These are phyloP conservation scores for Brachypalpus laphriformis DNA, from an alignment of 2,888 invertebrate genomes.

Conservation along the genomic window DNA sequence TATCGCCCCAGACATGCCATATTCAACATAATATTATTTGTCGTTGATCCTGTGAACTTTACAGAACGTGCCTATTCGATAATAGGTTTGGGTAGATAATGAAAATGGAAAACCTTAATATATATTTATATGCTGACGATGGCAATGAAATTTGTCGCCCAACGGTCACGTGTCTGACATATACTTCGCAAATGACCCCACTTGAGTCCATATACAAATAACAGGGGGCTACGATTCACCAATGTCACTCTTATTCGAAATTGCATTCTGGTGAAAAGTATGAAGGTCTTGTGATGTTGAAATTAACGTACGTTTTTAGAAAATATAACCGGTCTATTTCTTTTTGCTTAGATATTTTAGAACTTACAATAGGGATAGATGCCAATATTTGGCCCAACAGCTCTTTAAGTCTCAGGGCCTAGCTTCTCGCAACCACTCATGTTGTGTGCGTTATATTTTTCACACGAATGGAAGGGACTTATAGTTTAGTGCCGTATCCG, in stretches of 20 bases:
- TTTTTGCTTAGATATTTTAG: too few species aligned
- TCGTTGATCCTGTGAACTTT: constrained; percentile 11
- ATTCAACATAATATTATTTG: constrained; percentile 46
- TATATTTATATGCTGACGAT: neutral
- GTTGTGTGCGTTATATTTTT: too few species aligned
- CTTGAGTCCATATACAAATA: neutral
- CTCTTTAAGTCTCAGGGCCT: too few species aligned
- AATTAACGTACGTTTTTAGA: too few species aligned
- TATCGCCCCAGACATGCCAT: constrained; percentile 32
- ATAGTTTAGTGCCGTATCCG: too few species aligned
- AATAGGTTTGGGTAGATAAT: constrained; percentile 7
- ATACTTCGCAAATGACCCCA: neutral
- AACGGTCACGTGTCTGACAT: neutral
- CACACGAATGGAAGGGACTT: too few species aligned
- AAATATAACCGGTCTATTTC: too few species aligned
- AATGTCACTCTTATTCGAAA: neutral
- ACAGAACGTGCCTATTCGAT: constrained; percentile 3
- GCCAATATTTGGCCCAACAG: too few species aligned
- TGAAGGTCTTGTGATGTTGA: too few species aligned
- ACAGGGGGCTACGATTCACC: neutral
- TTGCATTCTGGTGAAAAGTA: too few species aligned
- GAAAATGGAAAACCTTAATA: neutral
- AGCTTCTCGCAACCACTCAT: too few species aligned
- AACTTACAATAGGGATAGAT: too few species aligned
- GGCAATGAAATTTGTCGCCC: neutral